Percentiles rank a stretch among this genome's conserved stretches.
These are phyloP conservation scores for Platichthys flesus DNA, from an alignment of 2,113 vertebrate genomes.

Conservation along the genomic window DNA sequence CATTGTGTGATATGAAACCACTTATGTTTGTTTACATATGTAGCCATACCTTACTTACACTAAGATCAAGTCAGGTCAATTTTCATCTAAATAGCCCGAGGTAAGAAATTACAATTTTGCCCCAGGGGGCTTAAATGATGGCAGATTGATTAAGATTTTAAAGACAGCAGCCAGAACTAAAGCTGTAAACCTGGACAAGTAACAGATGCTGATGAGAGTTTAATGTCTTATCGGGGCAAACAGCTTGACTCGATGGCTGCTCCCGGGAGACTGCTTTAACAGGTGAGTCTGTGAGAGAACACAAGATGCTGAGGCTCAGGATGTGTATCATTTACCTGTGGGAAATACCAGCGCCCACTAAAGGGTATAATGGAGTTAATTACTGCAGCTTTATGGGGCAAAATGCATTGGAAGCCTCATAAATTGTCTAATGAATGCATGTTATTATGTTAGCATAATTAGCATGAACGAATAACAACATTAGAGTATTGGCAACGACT, in stretches of 20 bases:
- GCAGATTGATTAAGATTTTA: neutral
- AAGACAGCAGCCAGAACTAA: slow-evolving; percentile 1
- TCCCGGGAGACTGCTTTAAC: slow-evolving; percentile 28
- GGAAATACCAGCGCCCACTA: slow-evolving; percentile 2
- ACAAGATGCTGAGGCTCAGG: neutral
- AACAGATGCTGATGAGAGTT: slow-evolving; percentile 44
- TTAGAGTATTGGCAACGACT: neutral
- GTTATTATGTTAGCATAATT: slow-evolving; percentile 17
- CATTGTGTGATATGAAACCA: slow-evolving; percentile 4
- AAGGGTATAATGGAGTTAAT: slow-evolving; percentile 16
- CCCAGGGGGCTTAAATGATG: neutral
- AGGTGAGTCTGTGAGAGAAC: slow-evolving; percentile 19
- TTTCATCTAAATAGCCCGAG: neutral
- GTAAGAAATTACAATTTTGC: neutral
- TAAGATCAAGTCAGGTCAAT: neutral
- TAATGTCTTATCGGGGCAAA: slow-evolving; percentile 24
- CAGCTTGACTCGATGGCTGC: slow-evolving; percentile 18
- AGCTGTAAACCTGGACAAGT: neutral
- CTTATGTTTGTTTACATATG: slow-evolving; percentile 6
- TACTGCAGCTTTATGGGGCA: slow-evolving; percentile 1
- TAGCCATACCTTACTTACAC: slow-evolving; percentile 14
- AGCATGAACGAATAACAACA: neutral
- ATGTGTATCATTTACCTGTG: slow-evolving; percentile 21
- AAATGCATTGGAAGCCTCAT: slow-evolving; percentile 22
- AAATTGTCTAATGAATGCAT: neutral